Evolutionary conservation across 2,797 vertebrate species (phyloP).

Genomic region (Falco biarmicus): DNA sequence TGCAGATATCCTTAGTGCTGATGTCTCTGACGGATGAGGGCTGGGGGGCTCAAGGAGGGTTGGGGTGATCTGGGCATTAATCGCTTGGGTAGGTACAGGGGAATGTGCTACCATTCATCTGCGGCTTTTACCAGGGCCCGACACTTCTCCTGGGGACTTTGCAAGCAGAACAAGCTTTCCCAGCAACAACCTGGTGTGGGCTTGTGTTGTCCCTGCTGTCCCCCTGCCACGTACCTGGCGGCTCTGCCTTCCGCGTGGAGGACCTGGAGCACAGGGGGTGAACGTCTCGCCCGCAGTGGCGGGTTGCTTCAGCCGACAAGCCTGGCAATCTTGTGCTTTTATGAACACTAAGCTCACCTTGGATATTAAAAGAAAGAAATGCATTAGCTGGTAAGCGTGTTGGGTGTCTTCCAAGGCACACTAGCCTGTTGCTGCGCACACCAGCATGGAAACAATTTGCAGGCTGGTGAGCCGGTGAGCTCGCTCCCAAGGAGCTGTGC

Average conservation of each 20-base stretch:
- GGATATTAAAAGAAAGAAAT: slow-evolving; percentile 22
- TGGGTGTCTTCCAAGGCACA: slow-evolving; percentile 38
- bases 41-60: not conserved
- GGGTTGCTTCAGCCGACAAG: not conserved
- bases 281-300: not conserved
- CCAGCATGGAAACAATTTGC: slow-evolving; percentile 34
- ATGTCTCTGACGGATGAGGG: not conserved
- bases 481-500: slow-evolving; percentile 14
- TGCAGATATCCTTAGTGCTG: not conserved
- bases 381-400: not conserved
- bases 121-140: not conserved
- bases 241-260: not conserved
- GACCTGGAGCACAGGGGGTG: not conserved
- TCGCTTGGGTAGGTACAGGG: not conserved
- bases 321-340: not conserved
- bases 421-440: not conserved
- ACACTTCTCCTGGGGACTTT: not conserved
- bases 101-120: not conserved
- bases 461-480: not conserved
- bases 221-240: not conserved
- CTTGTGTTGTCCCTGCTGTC: not conserved
- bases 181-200: accelerated
- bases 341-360: slow-evolving; percentile 24
- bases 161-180: not conserved
- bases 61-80: not conserved